Conservation (phyloP, 2,113 vertebrate species). For the Otolemur garnettii region DNA sequence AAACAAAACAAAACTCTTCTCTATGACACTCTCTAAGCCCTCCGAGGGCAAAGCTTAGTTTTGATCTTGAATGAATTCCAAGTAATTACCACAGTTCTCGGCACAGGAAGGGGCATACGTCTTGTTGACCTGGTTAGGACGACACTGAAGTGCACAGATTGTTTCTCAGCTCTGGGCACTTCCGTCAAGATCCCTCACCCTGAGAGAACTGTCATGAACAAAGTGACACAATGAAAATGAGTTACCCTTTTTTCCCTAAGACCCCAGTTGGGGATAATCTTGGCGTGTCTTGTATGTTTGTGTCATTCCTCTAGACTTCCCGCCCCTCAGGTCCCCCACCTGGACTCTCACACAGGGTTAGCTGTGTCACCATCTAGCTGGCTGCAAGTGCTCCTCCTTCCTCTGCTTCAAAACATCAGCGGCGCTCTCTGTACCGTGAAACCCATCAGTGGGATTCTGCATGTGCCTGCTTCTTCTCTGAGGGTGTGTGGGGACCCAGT, state of each 20-base stretch:
- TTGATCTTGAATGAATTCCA: neutral
- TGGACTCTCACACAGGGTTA: neutral
- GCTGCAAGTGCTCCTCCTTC: neutral
- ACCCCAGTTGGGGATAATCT: no score
- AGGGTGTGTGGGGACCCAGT: neutral
- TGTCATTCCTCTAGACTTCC: neutral
- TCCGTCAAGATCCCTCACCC: neutral
- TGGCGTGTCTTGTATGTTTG: neutral
- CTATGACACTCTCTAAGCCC: neutral
- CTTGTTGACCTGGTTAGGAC: neutral
- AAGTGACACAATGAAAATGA: neutral
- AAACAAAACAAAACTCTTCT: no score
- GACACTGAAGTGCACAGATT: neutral
- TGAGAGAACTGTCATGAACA: neutral
- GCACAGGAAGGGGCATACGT: neutral
- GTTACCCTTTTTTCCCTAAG: neutral
- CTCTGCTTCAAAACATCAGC: neutral
- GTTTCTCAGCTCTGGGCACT: neutral
- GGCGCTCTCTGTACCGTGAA: neutral
- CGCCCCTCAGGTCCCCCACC: neutral
- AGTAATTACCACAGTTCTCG: neutral
- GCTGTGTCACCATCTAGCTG: neutral
- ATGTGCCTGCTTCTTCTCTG: neutral
- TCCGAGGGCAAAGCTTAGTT: neutral
- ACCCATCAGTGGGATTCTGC: neutral